Conservation (phyloP, 30 jellyfish, hydroid and myxozoan species). For the Clytia hemisphaerica region DNA sequence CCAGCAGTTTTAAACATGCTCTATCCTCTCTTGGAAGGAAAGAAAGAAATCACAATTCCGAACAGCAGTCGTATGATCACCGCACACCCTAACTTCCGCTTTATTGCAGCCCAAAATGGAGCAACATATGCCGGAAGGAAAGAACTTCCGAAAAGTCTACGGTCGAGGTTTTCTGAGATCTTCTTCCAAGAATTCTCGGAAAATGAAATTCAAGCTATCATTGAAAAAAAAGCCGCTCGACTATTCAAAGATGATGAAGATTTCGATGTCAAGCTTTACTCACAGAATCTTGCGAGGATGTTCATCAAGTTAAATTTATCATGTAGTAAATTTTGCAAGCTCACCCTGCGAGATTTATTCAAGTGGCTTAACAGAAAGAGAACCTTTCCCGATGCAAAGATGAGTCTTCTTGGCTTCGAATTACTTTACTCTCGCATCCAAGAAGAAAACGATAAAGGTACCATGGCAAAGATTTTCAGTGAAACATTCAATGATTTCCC, state of each 20-base stretch:
- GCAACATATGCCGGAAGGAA: constrained; percentile 7
- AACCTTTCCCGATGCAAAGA: not conserved
- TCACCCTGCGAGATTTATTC: not conserved
- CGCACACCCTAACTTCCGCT: not conserved
- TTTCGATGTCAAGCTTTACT: not conserved
- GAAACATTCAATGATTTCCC: not conserved
- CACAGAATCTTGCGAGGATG: constrained; percentile 7
- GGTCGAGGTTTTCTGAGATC: not conserved
- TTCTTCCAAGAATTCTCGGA: not conserved
- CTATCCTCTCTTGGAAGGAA: constrained; percentile 17
- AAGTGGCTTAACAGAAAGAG: constrained; percentile 6
- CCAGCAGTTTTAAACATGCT: constrained; percentile 16
- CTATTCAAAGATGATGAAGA: not conserved
- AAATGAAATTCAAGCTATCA: not conserved
- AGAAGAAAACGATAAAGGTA: not conserved
- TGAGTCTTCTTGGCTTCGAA: constrained; percentile 4
- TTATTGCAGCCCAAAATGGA: constrained; percentile 17
- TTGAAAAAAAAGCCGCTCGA: not conserved
- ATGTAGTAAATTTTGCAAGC: too few relatives aligned
- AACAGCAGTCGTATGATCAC: not conserved
- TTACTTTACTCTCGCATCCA: not conserved
- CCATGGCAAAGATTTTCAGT: not conserved
- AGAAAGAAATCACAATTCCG: not conserved
- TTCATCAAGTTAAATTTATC: too few relatives aligned
- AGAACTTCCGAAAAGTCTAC: constrained; percentile 5